A percentile compares a stretch with the other conserved stretches of the same genome.
These are phyloP conservation scores for Daubentonia madagascariensis DNA, from an alignment of 2,113 vertebrate genomes.

Conservation along the genomic window DNA sequence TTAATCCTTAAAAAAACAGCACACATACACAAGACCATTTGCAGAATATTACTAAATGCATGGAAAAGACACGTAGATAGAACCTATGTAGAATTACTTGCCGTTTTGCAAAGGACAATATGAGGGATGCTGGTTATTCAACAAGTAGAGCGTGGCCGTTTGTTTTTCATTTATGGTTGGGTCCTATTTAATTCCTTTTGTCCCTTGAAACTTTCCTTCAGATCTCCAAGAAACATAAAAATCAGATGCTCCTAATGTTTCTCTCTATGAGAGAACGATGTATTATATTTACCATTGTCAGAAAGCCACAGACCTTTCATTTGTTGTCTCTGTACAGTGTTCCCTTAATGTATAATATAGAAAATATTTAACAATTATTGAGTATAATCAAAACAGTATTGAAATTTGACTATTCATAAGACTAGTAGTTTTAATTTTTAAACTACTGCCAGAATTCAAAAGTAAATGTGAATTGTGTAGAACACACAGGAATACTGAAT, in stretches of 20 bases:
- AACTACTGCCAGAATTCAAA: neutral
- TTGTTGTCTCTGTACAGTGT: neutral
- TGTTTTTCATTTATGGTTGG: neutral
- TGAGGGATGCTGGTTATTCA: neutral
- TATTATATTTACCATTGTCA: neutral
- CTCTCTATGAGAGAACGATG: neutral
- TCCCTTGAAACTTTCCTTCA: neutral
- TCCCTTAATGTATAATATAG: neutral
- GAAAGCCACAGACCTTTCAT: neutral
- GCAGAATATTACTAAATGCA: neutral
- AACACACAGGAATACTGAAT: neutral
- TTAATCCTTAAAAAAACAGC: neutral
- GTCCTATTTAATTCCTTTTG: neutral
- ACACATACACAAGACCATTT: neutral
- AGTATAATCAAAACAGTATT: neutral
- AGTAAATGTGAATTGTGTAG: neutral
- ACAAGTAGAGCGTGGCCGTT: neutral
- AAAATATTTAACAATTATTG: neutral
- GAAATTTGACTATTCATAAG: neutral
- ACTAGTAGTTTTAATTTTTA: neutral
- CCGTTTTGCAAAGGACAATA: neutral
- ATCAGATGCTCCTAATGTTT: neutral
- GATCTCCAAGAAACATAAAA: conserved; percentile 29
- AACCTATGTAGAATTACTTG: neutral
- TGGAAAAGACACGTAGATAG: neutral